Evolutionary conservation across 2,888 invertebrate species (phyloP).

Genomic region (Heliconius cydno): DNA sequence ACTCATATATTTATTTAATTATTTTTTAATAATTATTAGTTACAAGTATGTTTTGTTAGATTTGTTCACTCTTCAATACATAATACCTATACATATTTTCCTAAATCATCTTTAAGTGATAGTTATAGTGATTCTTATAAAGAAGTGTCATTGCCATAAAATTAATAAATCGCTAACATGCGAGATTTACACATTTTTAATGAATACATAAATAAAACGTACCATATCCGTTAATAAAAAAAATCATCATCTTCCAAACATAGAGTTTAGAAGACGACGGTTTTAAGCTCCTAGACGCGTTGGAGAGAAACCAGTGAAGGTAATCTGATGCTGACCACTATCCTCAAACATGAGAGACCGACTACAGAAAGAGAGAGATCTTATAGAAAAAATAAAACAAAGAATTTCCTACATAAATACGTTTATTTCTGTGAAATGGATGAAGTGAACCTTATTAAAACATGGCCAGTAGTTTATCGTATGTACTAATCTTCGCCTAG

Average conservation of each 20-base stretch:
- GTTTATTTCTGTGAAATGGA: background rate
- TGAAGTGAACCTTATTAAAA: slow-evolving; percentile 8
- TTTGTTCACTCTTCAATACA: background rate
- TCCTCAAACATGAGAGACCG: too few species aligned
- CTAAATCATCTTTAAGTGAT: background rate
- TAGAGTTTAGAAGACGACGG: too few species aligned
- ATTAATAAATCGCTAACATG: background rate
- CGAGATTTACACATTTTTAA: background rate
- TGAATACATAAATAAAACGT: background rate
- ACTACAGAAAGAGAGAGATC: background rate
- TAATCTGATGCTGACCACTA: too few species aligned
- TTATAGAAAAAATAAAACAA: background rate
- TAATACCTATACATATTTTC: background rate
- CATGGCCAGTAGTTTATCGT: background rate
- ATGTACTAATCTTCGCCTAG: background rate
- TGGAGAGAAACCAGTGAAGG: too few species aligned
- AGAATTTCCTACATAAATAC: background rate
- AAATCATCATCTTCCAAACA: too few species aligned
- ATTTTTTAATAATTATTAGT: background rate
- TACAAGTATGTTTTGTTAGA: too few species aligned
- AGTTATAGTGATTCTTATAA: too few species aligned
- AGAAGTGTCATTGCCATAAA: background rate
- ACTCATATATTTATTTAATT: background rate
- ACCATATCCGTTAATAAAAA: background rate
- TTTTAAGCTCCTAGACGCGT: too few species aligned